Conservation (phyloP, 1,140 invertebrate genomes). For the Lepidostoma basale region DNA sequence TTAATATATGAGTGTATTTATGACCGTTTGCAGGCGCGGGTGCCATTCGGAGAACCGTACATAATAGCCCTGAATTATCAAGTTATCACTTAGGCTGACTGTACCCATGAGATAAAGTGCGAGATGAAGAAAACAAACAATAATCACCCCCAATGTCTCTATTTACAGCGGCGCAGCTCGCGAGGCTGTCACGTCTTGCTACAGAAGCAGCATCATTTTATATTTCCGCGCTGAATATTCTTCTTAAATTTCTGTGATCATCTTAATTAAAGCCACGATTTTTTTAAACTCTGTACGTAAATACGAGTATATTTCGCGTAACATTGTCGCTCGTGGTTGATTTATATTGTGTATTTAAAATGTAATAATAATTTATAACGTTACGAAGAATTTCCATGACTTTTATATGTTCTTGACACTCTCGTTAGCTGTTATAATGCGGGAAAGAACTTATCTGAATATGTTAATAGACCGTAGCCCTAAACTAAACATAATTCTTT, state of each 20-base stretch:
- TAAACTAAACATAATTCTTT: no score
- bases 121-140: slow-evolving; percentile 43
- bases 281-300: neutral
- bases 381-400: no score
- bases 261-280: neutral
- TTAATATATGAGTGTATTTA: slow-evolving; percentile 12
- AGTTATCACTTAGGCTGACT: slow-evolving; percentile 13
- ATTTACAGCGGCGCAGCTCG: slow-evolving; percentile 41
- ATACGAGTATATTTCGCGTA: neutral
- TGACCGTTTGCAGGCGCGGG: neutral
- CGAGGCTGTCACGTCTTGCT: slow-evolving; percentile 32
- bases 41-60: slow-evolving; percentile 15
- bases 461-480: no score
- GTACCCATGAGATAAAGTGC: slow-evolving; percentile 36
- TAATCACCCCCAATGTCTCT: slow-evolving; percentile 45
- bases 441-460: no score
- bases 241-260: neutral
- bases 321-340: no score
- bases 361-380: no score
- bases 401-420: no score
- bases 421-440: no score
- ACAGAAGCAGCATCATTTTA: no score
- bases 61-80: neutral
- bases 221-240: no score
- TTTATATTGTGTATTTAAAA: no score